phyloP scores from a whole-genome alignment of 2,888 invertebrate genomes.

The Keiferia lycopersicella region DNA sequence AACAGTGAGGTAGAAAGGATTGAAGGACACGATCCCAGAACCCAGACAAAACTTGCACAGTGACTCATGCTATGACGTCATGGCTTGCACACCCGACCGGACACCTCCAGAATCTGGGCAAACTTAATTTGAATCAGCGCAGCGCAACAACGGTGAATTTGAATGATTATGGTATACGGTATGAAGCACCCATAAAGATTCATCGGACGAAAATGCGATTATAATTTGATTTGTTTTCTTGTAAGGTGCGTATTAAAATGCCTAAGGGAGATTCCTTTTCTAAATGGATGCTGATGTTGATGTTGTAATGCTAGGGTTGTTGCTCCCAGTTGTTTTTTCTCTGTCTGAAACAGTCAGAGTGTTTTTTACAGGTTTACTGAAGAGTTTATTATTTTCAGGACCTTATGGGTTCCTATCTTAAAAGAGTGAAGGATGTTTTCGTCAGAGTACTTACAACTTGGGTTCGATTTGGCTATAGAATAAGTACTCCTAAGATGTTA shows the following conservation, averaged over 20 bases:
- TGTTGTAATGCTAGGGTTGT: constrained; percentile 17
- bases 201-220: constrained; percentile 23
- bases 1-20: constrained; percentile 22
- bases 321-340: constrained; percentile 2
- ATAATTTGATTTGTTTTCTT: constrained; percentile 23
- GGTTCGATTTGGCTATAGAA: too few species aligned
- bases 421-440: too few species aligned
- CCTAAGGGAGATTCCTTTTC: constrained; percentile 19
- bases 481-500: too few species aligned
- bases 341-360: background rate
- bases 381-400: background rate
- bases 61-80: constrained; percentile 25
- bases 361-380: background rate
- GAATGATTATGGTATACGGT: constrained; percentile 22
- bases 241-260: constrained; percentile 20
- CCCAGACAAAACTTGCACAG: constrained; percentile 13
- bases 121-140: constrained; percentile 22
- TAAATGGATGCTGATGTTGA: constrained; percentile 19
- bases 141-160: constrained; percentile 11
- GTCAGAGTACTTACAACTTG: too few species aligned
- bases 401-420: too few species aligned
- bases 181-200: constrained; percentile 18
- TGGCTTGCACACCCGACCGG: constrained; percentile 1
- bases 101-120: constrained; percentile 20
- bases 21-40: constrained; percentile 22